Evolutionary conservation across 2,797 vertebrate species (phyloP).

Genomic region (Tarsius wallacei): DNA sequence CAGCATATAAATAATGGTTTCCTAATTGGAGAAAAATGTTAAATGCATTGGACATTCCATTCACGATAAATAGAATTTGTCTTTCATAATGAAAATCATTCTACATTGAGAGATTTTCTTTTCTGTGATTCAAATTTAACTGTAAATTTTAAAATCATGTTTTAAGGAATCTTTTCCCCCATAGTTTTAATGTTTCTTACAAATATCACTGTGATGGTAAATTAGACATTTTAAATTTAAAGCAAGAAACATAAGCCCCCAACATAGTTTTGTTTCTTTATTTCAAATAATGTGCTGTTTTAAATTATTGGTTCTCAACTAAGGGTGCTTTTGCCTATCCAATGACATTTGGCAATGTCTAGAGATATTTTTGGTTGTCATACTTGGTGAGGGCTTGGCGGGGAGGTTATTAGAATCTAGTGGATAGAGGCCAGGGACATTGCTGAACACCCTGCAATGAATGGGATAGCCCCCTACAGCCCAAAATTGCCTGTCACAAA

Average conservation of each 20-base stretch:
- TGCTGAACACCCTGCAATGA: not conserved
- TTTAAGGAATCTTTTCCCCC: not conserved
- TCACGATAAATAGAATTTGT: not conserved
- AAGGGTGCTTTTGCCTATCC: not conserved
- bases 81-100: slow-evolving; percentile 61
- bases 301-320: not conserved
- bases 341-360: not conserved
- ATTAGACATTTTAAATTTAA: slow-evolving; percentile 46
- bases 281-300: slow-evolving; percentile 59
- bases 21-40: slow-evolving; percentile 47
- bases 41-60: slow-evolving; percentile 31
- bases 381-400: not conserved
- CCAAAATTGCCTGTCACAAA: not conserved
- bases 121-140: not conserved
- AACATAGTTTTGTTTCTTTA: not conserved
- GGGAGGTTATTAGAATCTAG: not conserved
- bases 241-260: not conserved
- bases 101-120: not conserved
- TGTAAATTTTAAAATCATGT: slow-evolving; percentile 56
- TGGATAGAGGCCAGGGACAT: not conserved
- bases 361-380: slow-evolving; percentile 21
- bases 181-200: slow-evolving; percentile 18
- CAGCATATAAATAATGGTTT: slow-evolving; percentile 55
- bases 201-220: not conserved
- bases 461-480: not conserved